Base-by-base conservation (phyloP, 2,888 invertebrate genomes). In the Phortica magna region DNA sequence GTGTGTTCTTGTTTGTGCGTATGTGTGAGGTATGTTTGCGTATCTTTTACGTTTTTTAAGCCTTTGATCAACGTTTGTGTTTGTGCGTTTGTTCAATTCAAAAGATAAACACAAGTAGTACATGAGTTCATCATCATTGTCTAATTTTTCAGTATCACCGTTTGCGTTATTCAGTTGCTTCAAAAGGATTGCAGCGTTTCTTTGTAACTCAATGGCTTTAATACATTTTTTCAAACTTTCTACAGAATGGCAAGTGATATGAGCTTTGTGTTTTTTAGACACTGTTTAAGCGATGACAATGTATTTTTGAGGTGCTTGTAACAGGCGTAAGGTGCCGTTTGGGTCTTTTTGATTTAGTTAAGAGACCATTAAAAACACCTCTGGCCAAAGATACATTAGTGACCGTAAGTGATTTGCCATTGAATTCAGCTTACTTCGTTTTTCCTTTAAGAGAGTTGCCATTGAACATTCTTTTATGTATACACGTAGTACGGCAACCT, bases 101-200 rank as follows among this genome's bases (percentile, higher is more conserved):
- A 71, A 71, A 71, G 70, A 55, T 71, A 71, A 71, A 71, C 39
- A 71, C 9, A 55, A 53, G 17, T 53, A 55, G 42, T 53, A 31
- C 42, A 55, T 22, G 14, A 71, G 55, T 22, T 71, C 53, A 71
- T 31, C 53, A 71, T 71, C 19, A 61, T 61, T 22, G 19, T 61
- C 61, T 19, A n/a, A 17, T 19, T n/a, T 59, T n/a, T n/a, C 19
- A 19, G 17, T 9, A 22, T 22, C 61, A 61, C 19, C 61, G 1
- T 19, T 17, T 17, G 9, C 17, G 17, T 59, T 4, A 19, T 17
- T 31, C 31, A 17, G 19, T n/a, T 22, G 61, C 22, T 61, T 61
- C 17, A 61, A 61, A 61, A 61, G 61, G 31, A 17, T 39, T 31
- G 64, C 39, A 2, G 31, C 9, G 10, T 14, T 2, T 9, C 31